phyloP scores from a whole-genome alignment of 1,140 invertebrate species.

The Drosophila tropicalis region DNA sequence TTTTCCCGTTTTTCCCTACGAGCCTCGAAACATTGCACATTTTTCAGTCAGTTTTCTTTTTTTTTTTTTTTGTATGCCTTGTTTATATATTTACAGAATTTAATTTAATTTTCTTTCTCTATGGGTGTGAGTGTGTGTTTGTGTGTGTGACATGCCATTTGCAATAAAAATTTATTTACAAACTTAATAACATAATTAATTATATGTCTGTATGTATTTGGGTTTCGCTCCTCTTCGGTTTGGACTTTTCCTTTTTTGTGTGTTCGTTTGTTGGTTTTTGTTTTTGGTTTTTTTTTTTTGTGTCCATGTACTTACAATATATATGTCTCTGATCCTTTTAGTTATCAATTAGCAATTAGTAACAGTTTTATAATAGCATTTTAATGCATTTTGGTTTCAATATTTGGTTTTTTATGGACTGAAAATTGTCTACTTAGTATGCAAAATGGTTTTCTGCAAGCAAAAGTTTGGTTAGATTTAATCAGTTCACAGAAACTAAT shows the following conservation, averaged over 20 bases:
- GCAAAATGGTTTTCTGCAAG: constrained; percentile 17
- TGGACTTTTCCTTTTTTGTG: constrained; percentile 1
- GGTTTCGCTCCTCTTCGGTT: constrained; percentile 29
- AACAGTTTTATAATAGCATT: constrained; percentile 68
- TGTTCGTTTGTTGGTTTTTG: constrained; percentile 3
- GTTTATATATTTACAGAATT: constrained; percentile 70
- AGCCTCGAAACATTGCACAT: constrained; percentile 38
- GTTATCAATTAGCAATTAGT: constrained; percentile 71
- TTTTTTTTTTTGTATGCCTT: constrained; percentile 32
- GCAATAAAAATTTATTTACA: constrained; percentile 73
- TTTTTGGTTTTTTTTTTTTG: constrained; percentile 3
- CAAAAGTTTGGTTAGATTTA: constrained; percentile 15
- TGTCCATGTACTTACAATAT: constrained; percentile 18
- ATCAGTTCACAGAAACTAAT: constrained; percentile 14
- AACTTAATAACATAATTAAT: constrained; percentile 78
- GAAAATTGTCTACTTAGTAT: constrained; percentile 23
- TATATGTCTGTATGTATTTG: constrained; percentile 13
- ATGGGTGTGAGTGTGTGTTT: constrained; percentile 29
- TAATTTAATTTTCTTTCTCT: constrained; percentile 39
- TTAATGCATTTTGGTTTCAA: constrained; percentile 35
- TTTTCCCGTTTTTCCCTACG: constrained; percentile 5
- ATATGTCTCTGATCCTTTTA: constrained; percentile 34
- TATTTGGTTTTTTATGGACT: constrained; percentile 43
- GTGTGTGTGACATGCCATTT: constrained; percentile 61
- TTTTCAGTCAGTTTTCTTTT: constrained; percentile 47